A percentile compares a stretch with the other conserved stretches of the same genome.
phyloP scores from a whole-genome alignment of 2,797 vertebrate species.

The Uromys caudimaculatus region DNA sequence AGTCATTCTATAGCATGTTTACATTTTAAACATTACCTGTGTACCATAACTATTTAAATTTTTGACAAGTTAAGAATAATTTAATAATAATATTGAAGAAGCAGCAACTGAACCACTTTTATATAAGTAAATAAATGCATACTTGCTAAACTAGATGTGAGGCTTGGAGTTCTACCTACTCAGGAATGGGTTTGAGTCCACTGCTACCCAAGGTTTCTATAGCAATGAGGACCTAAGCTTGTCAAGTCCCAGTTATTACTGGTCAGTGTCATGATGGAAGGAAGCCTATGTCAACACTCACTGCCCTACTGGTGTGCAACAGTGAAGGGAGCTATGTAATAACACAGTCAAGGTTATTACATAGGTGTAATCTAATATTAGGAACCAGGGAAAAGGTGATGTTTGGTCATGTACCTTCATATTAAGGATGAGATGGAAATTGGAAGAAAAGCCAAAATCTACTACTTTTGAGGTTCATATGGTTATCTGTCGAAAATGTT shows the following conservation, averaged over 20 bases:
- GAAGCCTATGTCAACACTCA: background rate
- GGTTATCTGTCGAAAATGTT: background rate
- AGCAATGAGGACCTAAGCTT: background rate
- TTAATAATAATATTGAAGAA: background rate
- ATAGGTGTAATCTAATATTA: background rate
- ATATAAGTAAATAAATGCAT: background rate
- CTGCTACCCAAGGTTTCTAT: background rate
- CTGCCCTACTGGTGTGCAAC: background rate
- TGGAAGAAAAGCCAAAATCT: background rate
- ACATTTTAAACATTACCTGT: background rate
- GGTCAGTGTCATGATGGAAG: background rate
- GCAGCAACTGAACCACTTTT: background rate
- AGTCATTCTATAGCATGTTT: background rate
- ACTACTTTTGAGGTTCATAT: background rate
- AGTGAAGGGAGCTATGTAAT: background rate
- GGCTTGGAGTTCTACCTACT: background rate
- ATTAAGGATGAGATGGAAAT: background rate
- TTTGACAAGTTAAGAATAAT: background rate
- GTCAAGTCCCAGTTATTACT: background rate
- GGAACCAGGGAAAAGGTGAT: background rate
- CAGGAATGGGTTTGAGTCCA: background rate
- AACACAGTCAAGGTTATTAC: background rate
- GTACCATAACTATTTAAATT: background rate
- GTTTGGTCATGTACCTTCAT: background rate
- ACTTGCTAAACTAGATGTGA: background rate